These are phyloP conservation scores for Drosophila lowei DNA, from an alignment of 1,140 invertebrate genomes.

Conservation along the genomic window DNA sequence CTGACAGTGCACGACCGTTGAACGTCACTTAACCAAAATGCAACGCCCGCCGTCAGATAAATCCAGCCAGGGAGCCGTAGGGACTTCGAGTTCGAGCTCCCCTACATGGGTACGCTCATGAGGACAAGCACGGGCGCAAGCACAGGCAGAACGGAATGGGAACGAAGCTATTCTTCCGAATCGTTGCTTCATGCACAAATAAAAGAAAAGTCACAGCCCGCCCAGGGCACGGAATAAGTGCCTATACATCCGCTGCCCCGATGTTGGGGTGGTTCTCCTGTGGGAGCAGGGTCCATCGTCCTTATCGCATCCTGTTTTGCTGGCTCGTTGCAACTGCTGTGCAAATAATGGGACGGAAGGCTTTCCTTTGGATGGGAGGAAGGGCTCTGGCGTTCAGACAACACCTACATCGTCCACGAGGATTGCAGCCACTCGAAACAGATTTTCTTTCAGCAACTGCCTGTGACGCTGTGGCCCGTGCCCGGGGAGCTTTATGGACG, in stretches of 20 bases:
- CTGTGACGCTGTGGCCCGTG: slow-evolving; percentile 13
- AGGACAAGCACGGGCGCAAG: slow-evolving; percentile 5
- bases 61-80: slow-evolving; percentile 38
- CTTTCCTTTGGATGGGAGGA: slow-evolving; percentile 14
- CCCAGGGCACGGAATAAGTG: slow-evolving; percentile 38
- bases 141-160: slow-evolving; percentile 40
- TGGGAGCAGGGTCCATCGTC: slow-evolving; percentile 1
- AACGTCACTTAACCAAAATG: slow-evolving; percentile 43
- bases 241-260: slow-evolving; percentile 22
- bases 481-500: slow-evolving; percentile 43
- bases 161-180: slow-evolving; percentile 67
- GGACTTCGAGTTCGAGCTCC: slow-evolving; percentile 16
- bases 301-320: slow-evolving; percentile 25
- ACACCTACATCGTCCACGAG: slow-evolving; percentile 52
- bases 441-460: slow-evolving; percentile 71
- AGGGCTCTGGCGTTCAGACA: background rate
- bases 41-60: slow-evolving; percentile 35
- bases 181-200: slow-evolving; percentile 73
- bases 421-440: slow-evolving; percentile 77
- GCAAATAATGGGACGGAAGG: slow-evolving; percentile 67
- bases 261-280: background rate
- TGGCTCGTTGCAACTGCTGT: slow-evolving; percentile 67
- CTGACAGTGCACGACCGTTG: slow-evolving; percentile 30
- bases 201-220: slow-evolving; percentile 61
- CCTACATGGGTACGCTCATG: slow-evolving; percentile 1